Base-by-base conservation (phyloP, 2,113 vertebrate genomes). In the Syngnathus floridae region DNA sequence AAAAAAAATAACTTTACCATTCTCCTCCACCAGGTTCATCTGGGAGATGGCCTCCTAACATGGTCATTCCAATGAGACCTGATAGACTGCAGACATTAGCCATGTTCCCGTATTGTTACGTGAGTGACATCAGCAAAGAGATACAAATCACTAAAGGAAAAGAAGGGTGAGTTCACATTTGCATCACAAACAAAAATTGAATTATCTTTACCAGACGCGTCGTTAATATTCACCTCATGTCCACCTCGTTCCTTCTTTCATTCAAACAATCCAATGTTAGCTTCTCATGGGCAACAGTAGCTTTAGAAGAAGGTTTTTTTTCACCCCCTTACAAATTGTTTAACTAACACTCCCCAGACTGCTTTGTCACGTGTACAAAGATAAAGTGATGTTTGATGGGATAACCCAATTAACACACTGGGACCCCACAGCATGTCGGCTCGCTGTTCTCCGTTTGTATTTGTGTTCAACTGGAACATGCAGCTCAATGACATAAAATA, bases 371-470 rank as follows among this genome's bases (percentile, higher is more conserved):
- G 78, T 64, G 65, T n/a, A 79, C 54, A 54, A 78, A 75, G 79
- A 85, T 80, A 65, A 81, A 83, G 79, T 65, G 41, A 84, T 60
- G 60, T 65, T 48, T 76, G 71, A 78, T 75, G 75, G 61, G 80
- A 82, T 83, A 86, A 82, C 72, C 70, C 70, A 69, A 63, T 36
- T 62, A 36, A 76, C 54, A 67, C 52, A 37, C 7, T 54, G 66
- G 66, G 69, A 74, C 68, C 46, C 62, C 64, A 63, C 6, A 31
- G 17, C 57, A n/a, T 19, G 22, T 16, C 58, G 31, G 64, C 65
- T 70, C 62, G 63, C 22, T 40, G 48, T 51, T 51, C 17, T 7
- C 31, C 69, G 49, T 45, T 51, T 72, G 52, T 35, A 48, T 56
- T 31, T n/a, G 9, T n/a, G 36, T 12, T 22, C 21, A 13, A 21